Evolutionary conservation across 2,888 invertebrate species (phyloP).

Genomic region (Acronicta alni): DNA sequence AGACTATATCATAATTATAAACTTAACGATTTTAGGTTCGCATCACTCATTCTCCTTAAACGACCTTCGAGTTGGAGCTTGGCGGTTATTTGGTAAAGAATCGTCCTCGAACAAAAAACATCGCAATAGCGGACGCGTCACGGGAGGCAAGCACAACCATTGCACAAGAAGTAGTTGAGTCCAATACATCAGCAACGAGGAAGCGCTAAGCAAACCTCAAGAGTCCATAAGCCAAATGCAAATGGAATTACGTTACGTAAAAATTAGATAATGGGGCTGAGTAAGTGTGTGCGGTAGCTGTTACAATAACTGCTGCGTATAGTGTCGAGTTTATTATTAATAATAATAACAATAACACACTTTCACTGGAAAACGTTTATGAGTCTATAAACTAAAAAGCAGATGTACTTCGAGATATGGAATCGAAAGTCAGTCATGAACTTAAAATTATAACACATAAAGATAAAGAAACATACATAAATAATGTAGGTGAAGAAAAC

Average conservation of each 20-base stretch:
- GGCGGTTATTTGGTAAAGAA: slow-evolving; percentile 11
- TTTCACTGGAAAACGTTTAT: slow-evolving; percentile 69
- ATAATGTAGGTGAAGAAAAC: slow-evolving; percentile 42
- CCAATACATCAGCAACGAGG: slow-evolving; percentile 66
- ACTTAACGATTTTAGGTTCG: too few species aligned
- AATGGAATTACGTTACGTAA: slow-evolving; percentile 75
- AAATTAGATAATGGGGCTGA: slow-evolving; percentile 75
- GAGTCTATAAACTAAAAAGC: slow-evolving; percentile 33
- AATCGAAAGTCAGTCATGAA: slow-evolving; percentile 49
- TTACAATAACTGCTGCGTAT: slow-evolving; percentile 62
- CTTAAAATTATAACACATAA: slow-evolving; percentile 17
- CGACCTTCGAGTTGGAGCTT: slow-evolving; percentile 10
- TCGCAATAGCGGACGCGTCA: slow-evolving; percentile 57
- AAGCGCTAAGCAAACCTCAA: slow-evolving; percentile 67
- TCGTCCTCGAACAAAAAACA: slow-evolving; percentile 21
- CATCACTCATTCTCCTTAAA: neutral
- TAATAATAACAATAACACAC: slow-evolving; percentile 67
- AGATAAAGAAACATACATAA: slow-evolving; percentile 24
- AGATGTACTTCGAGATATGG: slow-evolving; percentile 45
- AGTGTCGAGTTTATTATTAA: slow-evolving; percentile 50
- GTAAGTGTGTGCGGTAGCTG: slow-evolving; percentile 57
- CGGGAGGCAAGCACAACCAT: slow-evolving; percentile 65
- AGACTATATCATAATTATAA: slow-evolving; percentile 1
- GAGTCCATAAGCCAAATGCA: slow-evolving; percentile 69
- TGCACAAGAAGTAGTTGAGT: slow-evolving; percentile 64